phyloP scores from a whole-genome alignment of 2,888 invertebrate species.

The Orchesella flavescens region DNA sequence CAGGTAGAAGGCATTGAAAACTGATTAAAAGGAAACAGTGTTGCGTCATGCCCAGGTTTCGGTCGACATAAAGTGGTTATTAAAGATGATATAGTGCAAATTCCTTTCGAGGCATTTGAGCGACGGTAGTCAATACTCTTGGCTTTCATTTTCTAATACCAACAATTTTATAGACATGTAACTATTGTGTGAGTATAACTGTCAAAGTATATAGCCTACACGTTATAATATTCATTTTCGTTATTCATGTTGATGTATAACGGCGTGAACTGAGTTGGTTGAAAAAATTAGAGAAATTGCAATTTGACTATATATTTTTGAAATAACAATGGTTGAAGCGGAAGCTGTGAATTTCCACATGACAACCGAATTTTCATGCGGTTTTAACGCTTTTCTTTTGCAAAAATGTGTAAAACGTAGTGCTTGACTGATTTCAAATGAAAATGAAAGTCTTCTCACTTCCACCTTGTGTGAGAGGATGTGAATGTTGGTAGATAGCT shows the following conservation, averaged over 20 bases:
- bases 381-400: conserved; percentile 1
- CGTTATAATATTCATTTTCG: too few relatives aligned
- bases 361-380: conserved; percentile 34
- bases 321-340: conserved; percentile 18
- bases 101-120: background rate
- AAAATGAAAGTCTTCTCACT: conserved; percentile 20
- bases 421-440: conserved; percentile 19
- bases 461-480: too few relatives aligned
- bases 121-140: background rate
- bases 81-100: conserved; percentile 1
- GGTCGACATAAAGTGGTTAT: background rate
- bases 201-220: too few relatives aligned
- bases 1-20: background rate
- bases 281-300: background rate
- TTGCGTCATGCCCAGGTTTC: background rate
- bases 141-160: background rate
- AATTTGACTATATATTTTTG: background rate
- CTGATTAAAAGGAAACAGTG: conserved; percentile 3
- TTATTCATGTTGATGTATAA: too few relatives aligned
- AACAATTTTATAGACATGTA: background rate
- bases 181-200: too few relatives aligned
- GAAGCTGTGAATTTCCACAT: conserved; percentile 23
- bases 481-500: too few relatives aligned
- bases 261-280: too few relatives aligned
- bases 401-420: background rate